Base-by-base conservation (phyloP, 1,140 invertebrate species). In the Eciton burchellii region DNA sequence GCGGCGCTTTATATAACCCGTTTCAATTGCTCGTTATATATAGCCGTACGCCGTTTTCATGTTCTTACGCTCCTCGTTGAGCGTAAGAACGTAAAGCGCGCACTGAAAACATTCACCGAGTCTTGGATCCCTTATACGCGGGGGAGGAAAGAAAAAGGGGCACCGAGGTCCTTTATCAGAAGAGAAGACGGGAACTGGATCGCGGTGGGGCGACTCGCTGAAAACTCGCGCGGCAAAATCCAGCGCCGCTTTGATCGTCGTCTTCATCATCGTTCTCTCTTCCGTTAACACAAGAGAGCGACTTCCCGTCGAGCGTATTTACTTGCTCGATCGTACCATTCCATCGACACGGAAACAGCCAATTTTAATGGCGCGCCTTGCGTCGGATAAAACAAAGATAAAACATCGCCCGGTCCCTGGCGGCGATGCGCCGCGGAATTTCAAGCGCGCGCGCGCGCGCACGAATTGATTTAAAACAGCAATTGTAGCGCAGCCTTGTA, bases 401-500 rank as follows among this genome's bases (percentile, higher is more conserved):
- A 60, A 29, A 26, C 59, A 49, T 49, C n/a, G 59, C 43, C n/a
- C 57, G 21, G 8, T 26, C 54, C 6, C 2, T 21, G 72, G 6
- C 56, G 45, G 3, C 45, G 43, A 57, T 26, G 6, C 19, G 16
- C 19, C 9, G 60, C 5, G 11, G 8, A 0, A 45, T 68, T 29
- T 43, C 19, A 29, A 56, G 26, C 12, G 47, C 8, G 49, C 41
- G 43, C n/a, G n/a, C n/a, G n/a, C n/a, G n/a, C n/a, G n/a, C n/a
- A n/a, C n/a, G n/a, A n/a, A 79, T 57, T 54, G 49, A 79, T 68
- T 68, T 68, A 45, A n/a, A 70, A 70, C 16, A 19, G 16, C 35
- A 70, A 79, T 68, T 70, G 26, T 19, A 21, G 65, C 74, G 74
- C 24, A 24, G 41, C 12, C 71, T 26, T 35, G 73, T 56, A 79